Percentiles rank a stretch among this genome's conserved stretches.
Evolutionary conservation across 92 coral and sea anemone species (phyloP).

Genomic region (Porites rus): DNA sequence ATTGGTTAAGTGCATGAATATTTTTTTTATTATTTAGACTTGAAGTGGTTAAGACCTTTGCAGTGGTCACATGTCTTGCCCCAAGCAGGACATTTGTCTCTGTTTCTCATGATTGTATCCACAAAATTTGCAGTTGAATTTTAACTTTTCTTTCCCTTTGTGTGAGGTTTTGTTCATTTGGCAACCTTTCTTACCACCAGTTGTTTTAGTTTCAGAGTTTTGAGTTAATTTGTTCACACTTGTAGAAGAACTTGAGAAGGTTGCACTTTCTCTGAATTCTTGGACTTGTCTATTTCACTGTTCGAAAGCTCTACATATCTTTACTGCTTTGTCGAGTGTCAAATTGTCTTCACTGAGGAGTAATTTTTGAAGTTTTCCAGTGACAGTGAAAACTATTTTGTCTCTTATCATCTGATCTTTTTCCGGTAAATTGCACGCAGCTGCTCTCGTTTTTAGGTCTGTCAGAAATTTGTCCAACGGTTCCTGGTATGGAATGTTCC

Average conservation of each 20-base stretch:
- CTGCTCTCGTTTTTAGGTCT: slow-evolving; percentile 5
- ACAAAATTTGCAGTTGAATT: not conserved
- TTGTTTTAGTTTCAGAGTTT: slow-evolving; percentile 38
- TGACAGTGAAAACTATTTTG: no score
- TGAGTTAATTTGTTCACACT: no score
- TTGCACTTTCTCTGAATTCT: no score
- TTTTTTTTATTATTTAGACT: slow-evolving; percentile 52
- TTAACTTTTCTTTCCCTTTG: no score
- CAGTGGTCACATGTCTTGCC: slow-evolving; percentile 29
- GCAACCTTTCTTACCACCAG: slow-evolving; percentile 31
- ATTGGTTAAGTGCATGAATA: slow-evolving; percentile 27
- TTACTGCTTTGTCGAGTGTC: no score
- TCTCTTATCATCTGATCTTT: no score
- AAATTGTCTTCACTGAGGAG: no score
- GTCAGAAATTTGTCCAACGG: slow-evolving; percentile 63
- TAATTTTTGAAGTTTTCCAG: not conserved
- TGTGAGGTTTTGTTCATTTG: not conserved
- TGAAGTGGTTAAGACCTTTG: slow-evolving; percentile 48
- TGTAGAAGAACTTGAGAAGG: no score
- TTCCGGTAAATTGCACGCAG: no score
- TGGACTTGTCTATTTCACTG: no score
- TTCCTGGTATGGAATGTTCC: slow-evolving; percentile 49
- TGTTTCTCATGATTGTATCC: not conserved
- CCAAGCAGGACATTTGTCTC: not conserved
- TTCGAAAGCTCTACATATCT: no score